phyloP scores from a whole-genome alignment of 2,888 invertebrate genomes.

The Eremobia ochroleuca region DNA sequence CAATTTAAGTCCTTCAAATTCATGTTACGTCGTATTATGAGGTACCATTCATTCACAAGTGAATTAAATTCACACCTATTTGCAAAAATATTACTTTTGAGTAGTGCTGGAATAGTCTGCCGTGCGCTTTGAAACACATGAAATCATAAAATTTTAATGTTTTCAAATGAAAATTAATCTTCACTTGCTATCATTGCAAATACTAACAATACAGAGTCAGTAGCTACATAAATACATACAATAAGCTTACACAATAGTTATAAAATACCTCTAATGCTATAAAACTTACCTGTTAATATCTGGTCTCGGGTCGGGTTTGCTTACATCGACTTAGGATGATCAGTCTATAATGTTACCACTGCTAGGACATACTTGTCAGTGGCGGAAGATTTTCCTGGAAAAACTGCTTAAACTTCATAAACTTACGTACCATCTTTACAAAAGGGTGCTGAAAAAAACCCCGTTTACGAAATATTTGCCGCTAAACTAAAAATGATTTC shows the following conservation, averaged over 20 bases:
- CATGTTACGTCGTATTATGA: neutral
- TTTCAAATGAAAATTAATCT: neutral
- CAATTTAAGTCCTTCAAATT: neutral
- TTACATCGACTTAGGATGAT: conserved; percentile 25
- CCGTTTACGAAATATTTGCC: neutral
- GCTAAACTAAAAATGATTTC: too few species aligned
- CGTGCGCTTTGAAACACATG: too few species aligned
- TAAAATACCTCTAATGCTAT: conserved; percentile 17
- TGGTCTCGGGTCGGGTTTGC: conserved; percentile 18
- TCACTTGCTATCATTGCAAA: too few species aligned
- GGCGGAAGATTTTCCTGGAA: neutral
- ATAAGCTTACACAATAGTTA: conserved; percentile 9
- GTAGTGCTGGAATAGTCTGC: too few species aligned
- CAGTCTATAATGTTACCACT: neutral
- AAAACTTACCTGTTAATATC: conserved; percentile 47
- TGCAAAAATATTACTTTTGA: neutral
- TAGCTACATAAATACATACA: neutral
- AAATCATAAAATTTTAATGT: neutral
- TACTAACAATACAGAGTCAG: neutral
- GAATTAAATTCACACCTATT: neutral
- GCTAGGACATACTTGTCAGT: neutral
- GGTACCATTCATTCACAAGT: neutral
- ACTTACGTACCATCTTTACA: neutral
- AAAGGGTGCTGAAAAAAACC: neutral
- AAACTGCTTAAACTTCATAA: neutral